Conservation (phyloP, 2,113 vertebrate species). For the Riparia riparia region DNA sequence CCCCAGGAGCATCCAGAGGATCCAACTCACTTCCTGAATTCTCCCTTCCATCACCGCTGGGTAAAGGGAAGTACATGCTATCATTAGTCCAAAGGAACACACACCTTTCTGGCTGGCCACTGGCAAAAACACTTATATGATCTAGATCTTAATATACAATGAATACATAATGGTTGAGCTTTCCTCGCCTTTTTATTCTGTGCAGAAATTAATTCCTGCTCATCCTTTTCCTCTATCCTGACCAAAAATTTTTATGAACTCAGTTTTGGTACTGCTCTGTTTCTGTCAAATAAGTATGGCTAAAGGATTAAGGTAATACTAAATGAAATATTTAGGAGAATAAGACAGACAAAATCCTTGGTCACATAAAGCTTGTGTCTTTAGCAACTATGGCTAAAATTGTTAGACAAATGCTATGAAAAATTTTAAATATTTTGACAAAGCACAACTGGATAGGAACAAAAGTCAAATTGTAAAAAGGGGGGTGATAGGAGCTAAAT, state of each 20-base stretch:
- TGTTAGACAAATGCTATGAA: neutral
- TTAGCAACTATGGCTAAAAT: neutral
- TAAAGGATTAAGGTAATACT: neutral
- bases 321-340: neutral
- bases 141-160: neutral
- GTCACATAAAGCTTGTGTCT: neutral
- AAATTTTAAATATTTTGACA: neutral
- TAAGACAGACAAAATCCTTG: neutral
- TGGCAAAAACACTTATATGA: neutral
- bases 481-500: neutral
- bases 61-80: accelerated
- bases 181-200: neutral
- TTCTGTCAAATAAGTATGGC: neutral
- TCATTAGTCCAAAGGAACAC: neutral
- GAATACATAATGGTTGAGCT: neutral
- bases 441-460: neutral
- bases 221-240: neutral
- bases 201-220: neutral
- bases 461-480: neutral
- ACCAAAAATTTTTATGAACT: neutral
- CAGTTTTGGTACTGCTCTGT: neutral
- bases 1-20: neutral
- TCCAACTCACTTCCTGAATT: neutral
- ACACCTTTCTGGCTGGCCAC: neutral
- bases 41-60: neutral